These are phyloP conservation scores for Polylopha cassiicola DNA, from an alignment of 2,888 invertebrate species.

Conservation along the genomic window DNA sequence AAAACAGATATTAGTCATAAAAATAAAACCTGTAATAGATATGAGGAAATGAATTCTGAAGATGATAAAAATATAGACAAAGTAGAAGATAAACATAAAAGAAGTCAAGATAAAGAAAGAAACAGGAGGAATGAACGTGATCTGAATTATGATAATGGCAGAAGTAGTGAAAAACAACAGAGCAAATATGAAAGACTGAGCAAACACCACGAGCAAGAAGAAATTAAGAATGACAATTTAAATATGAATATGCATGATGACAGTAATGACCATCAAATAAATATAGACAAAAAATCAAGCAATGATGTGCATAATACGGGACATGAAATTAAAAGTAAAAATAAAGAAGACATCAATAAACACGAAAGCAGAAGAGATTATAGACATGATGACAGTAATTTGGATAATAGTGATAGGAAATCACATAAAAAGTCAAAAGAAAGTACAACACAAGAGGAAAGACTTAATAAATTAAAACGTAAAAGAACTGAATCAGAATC, in stretches of 20 bases:
- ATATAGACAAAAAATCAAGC: no score
- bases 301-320: no score
- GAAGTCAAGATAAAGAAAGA: conserved; percentile 15
- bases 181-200: no score
- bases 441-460: conserved; percentile 17
- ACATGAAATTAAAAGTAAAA: conserved; percentile 1
- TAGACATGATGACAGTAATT: conserved; percentile 13
- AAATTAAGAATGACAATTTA: no score
- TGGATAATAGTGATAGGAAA: no score
- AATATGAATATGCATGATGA: no score
- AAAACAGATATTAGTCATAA: conserved; percentile 16
- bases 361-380: conserved; percentile 10
- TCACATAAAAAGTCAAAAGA: conserved; percentile 15
- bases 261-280: no score
- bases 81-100: conserved; percentile 16
- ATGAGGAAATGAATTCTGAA: no score
- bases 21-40: no score
- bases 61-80: conserved; percentile 21
- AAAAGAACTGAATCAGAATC: conserved; percentile 26
- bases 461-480: conserved; percentile 14
- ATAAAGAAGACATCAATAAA: background rate
- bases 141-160: no score
- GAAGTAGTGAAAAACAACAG: no score
- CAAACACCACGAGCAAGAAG: no score
- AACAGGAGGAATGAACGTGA: conserved; percentile 13